Percentiles rank a stretch among this genome's conserved stretches.
Evolutionary conservation across 2,113 vertebrate genomes (phyloP).

Genomic region (Calyptomena viridis): DNA sequence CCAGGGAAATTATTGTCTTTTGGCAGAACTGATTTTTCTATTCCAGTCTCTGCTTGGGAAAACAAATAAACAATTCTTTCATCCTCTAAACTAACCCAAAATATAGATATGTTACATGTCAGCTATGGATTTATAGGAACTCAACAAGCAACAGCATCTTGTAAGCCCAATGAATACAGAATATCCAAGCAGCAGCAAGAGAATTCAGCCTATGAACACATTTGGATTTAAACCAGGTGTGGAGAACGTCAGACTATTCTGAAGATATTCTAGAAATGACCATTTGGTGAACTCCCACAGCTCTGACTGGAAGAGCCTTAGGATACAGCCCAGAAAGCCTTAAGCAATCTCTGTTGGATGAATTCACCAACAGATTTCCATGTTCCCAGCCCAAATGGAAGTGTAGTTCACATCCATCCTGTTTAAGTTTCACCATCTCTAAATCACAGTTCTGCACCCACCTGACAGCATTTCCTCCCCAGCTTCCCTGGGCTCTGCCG

Average conservation of each 20-base stretch:
- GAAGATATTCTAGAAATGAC: not conserved
- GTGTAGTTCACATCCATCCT: not conserved
- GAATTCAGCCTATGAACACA: not conserved
- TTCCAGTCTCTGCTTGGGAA: not conserved
- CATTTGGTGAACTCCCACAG: not conserved
- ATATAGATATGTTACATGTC: not conserved
- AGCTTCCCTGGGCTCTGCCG: not conserved
- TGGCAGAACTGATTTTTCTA: not conserved
- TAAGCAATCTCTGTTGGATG: not conserved
- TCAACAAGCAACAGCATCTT: not conserved
- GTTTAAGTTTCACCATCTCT: not conserved
- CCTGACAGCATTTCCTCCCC: not conserved
- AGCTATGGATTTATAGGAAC: not conserved
- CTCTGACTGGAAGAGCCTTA: not conserved
- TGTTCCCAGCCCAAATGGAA: not conserved
- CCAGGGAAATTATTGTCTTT: not conserved
- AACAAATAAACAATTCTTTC: not conserved
- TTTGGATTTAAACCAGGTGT: not conserved
- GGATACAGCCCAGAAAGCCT: not conserved
- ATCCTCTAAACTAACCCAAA: not conserved
- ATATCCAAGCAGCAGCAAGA: not conserved
- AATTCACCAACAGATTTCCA: not conserved
- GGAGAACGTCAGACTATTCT: fast-evolving
- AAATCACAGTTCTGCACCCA: not conserved
- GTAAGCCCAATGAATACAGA: not conserved